Percentiles rank a stretch among this genome's conserved stretches.
Conservation (phyloP, 2,888 invertebrate species). For the Cyclophora albipunctata region DNA sequence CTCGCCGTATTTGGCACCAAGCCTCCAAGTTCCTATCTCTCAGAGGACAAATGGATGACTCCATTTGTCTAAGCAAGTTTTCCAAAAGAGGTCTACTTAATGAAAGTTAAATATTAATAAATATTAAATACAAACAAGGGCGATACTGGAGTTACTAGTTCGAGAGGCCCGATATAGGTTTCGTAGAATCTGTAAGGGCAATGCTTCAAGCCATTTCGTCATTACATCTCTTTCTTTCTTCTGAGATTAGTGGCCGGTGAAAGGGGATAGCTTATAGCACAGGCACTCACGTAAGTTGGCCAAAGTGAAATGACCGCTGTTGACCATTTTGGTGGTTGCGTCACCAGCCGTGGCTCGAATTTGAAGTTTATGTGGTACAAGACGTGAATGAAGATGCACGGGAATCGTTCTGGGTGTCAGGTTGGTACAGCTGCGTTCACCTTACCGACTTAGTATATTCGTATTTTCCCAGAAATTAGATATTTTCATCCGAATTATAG, state of each 20-base stretch:
- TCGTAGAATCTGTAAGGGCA: constrained; percentile 33
- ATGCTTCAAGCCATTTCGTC: constrained; percentile 20
- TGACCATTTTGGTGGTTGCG: constrained; percentile 70
- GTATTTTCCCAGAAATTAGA: no score
- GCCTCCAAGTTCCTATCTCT: no score
- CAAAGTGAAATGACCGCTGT: constrained; percentile 73
- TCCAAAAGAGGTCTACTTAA: constrained; percentile 1
- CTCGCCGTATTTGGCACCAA: no score
- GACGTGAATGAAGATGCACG: constrained; percentile 32
- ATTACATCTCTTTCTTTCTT: constrained; percentile 32
- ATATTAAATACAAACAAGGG: constrained; percentile 8
- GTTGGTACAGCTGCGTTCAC: no score
- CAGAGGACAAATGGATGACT: no score
- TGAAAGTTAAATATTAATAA: constrained; percentile 11
- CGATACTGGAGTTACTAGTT: constrained; percentile 29
- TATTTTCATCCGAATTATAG: no score
- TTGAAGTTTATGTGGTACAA: constrained; percentile 34
- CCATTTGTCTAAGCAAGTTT: background rate
- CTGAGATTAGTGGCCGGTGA: constrained; percentile 22
- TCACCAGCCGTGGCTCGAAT: constrained; percentile 59
- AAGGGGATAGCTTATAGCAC: constrained; percentile 41
- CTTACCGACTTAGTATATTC: no score
- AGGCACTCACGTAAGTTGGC: constrained; percentile 63
- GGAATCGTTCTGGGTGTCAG: constrained; percentile 3
- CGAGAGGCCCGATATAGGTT: constrained; percentile 40